Percentiles rank a stretch among this genome's conserved stretches.
phyloP scores from a whole-genome alignment of 2,113 vertebrate genomes.

The Cnemophilus loriae region DNA sequence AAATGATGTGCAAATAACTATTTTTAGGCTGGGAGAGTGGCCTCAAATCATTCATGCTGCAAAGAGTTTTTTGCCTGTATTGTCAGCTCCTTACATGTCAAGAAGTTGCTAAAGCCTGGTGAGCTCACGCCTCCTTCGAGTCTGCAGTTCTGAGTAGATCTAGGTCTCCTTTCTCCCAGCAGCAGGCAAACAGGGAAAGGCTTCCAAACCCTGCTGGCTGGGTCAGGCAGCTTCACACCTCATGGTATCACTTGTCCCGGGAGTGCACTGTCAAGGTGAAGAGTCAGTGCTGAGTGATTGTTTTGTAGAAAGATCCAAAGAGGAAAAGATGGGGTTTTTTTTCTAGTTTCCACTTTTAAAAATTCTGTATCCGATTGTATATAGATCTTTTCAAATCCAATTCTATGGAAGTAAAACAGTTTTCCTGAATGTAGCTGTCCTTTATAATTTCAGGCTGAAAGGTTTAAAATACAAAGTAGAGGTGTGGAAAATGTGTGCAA shows the following conservation, averaged over 20 bases:
- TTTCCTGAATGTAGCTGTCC: not conserved
- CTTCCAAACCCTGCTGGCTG: not conserved
- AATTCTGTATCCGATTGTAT: not conserved
- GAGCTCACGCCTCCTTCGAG: not conserved
- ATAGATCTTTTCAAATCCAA: not conserved
- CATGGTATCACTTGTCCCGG: accelerated
- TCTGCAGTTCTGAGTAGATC: not conserved
- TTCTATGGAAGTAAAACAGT: not conserved
- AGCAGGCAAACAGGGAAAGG: not conserved
- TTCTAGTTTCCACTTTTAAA: not conserved
- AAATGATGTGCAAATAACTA: not conserved
- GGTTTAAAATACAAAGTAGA: not conserved
- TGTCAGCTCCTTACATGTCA: not conserved
- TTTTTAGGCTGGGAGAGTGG: not conserved
- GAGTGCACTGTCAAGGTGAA: not conserved
- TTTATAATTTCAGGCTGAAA: not conserved
- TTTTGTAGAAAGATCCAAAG: not conserved
- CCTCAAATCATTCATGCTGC: not conserved
- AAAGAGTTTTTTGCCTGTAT: not conserved
- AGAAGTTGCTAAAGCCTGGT: not conserved
- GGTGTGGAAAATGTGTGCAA: not conserved
- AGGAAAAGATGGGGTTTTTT: not conserved
- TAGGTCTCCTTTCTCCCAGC: not conserved
- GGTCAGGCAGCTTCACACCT: not conserved
- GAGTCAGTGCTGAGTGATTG: not conserved